Evolutionary conservation across 2,888 invertebrate species (phyloP).

Genomic region (Drosophila anomalipes): DNA sequence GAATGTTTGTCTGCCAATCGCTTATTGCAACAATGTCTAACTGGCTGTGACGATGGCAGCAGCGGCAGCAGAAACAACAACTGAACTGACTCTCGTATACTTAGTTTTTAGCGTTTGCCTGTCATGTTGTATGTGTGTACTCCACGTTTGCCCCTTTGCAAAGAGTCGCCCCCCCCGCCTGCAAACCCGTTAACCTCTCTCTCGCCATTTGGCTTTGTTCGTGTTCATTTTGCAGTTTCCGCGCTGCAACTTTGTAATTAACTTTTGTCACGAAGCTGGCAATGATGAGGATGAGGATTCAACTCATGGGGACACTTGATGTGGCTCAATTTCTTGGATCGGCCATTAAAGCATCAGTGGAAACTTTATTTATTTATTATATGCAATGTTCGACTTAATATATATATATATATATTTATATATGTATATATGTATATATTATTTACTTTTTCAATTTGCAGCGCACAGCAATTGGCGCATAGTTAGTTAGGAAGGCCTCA

Average conservation of each 20-base stretch:
- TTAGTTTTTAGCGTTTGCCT: slow-evolving; percentile 33
- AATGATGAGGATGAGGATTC: slow-evolving; percentile 8
- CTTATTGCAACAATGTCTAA: slow-evolving; percentile 60
- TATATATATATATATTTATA: slow-evolving; percentile 29
- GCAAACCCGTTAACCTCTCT: slow-evolving; percentile 13
- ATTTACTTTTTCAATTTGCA: slow-evolving; percentile 46
- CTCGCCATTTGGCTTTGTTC: slow-evolving; percentile 49
- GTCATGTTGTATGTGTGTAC: slow-evolving; percentile 33
- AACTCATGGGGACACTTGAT: slow-evolving; percentile 21
- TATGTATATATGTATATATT: slow-evolving; percentile 28
- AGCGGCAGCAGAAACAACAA: slow-evolving; percentile 22
- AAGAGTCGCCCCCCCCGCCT: neutral
- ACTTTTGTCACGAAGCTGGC: slow-evolving; percentile 81
- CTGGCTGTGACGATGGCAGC: slow-evolving; percentile 54
- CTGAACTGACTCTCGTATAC: slow-evolving; percentile 17
- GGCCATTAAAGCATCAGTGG: slow-evolving; percentile 42
- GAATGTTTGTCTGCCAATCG: slow-evolving; percentile 58
- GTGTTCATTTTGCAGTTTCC: slow-evolving; percentile 68
- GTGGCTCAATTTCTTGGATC: slow-evolving; percentile 25
- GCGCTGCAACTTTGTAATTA: slow-evolving; percentile 82
- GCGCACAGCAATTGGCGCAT: slow-evolving; percentile 44
- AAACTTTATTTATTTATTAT: slow-evolving; percentile 51
- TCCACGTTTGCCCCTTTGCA: neutral
- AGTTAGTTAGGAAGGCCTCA: slow-evolving; percentile 65
- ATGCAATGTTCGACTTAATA: slow-evolving; percentile 20